Conservation (phyloP, 2,797 vertebrate species). For the Esox lucius region DNA sequence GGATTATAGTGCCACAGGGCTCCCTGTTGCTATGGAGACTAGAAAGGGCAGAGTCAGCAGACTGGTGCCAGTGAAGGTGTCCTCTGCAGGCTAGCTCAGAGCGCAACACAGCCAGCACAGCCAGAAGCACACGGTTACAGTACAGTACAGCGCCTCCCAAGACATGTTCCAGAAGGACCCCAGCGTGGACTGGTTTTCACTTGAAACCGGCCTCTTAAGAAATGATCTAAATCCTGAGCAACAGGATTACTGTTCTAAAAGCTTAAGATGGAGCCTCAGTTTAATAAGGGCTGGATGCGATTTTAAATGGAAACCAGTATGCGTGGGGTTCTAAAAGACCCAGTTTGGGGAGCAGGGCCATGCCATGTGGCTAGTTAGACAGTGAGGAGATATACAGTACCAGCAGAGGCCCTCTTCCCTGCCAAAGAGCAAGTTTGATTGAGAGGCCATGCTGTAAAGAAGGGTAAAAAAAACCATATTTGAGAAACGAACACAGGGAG, state of each 20-base stretch:
- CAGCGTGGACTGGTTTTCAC: not conserved
- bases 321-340: conserved; percentile 21
- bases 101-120: conserved; percentile 56
- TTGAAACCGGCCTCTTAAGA: not conserved
- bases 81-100: conserved; percentile 44
- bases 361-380: conserved; percentile 12
- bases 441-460: conserved; percentile 76
- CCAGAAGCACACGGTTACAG: conserved; percentile 52
- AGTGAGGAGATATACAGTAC: conserved; percentile 65
- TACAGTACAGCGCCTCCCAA: conserved; percentile 44
- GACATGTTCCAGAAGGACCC: conserved; percentile 28
- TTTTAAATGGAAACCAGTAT: conserved; percentile 6
- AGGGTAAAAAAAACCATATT: conserved; percentile 60
- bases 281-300: not conserved
- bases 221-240: not conserved
- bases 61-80: conserved; percentile 71
- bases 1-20: conserved; percentile 60
- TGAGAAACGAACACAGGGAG: conserved; percentile 53
- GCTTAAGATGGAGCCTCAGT: not conserved
- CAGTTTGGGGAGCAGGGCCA: conserved; percentile 45
- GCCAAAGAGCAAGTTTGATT: conserved; percentile 78
- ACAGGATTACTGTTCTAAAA: not conserved
- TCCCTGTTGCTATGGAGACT: conserved; percentile 50
- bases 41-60: conserved; percentile 62
- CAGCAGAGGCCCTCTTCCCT: conserved; percentile 77